These are phyloP conservation scores for Scytalopus superciliaris DNA, from an alignment of 2,113 vertebrate genomes.

Conservation along the genomic window DNA sequence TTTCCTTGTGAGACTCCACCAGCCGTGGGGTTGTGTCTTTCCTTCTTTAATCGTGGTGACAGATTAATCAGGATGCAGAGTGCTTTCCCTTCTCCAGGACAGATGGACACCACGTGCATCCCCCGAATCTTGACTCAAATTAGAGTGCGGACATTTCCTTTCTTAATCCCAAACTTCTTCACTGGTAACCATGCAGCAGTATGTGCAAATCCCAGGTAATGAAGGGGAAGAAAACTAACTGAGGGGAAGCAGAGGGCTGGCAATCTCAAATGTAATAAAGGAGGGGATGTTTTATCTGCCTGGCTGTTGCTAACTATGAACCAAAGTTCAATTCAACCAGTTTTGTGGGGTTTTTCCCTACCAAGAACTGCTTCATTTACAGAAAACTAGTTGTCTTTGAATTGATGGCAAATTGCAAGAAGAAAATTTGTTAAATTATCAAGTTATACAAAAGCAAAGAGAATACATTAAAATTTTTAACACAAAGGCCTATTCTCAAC, in stretches of 20 bases:
- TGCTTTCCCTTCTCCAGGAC: accelerated
- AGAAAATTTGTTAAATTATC: background rate
- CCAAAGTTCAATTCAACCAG: background rate
- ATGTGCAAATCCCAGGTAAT: background rate
- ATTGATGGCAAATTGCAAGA: background rate
- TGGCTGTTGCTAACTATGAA: background rate
- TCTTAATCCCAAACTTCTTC: background rate
- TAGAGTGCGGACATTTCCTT: background rate
- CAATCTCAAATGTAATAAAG: background rate
- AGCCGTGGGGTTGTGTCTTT: background rate
- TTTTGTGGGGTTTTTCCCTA: background rate
- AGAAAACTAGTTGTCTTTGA: background rate
- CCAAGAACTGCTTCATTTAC: background rate
- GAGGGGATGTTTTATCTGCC: background rate
- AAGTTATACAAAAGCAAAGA: background rate
- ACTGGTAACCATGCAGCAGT: background rate
- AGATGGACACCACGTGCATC: background rate
- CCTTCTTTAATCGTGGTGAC: background rate
- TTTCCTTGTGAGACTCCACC: background rate
- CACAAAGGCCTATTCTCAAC: background rate
- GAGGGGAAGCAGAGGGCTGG: background rate
- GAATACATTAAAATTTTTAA: background rate
- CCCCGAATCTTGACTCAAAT: background rate
- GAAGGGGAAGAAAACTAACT: background rate
- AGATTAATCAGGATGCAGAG: accelerated